Base-by-base conservation (phyloP, 1,140 invertebrate species). In the Lethrus apterus region DNA sequence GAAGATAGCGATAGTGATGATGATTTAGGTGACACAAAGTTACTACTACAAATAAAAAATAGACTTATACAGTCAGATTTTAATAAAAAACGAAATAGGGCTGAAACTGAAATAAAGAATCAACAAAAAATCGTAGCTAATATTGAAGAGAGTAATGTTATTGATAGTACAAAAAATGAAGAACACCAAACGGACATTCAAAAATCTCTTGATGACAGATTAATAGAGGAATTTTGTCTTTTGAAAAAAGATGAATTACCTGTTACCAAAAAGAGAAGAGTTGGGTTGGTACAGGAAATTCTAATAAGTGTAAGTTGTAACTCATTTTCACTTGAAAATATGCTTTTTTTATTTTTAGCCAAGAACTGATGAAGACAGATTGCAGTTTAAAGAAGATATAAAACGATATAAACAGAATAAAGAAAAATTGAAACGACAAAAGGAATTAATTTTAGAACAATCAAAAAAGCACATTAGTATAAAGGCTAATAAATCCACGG, bases 361-460 rank as follows among this genome's bases (percentile, higher is more conserved):
- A 0, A 70, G 84, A n/a, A 73, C 80, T 3, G 84, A 87, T 58
- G 83, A 86, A 59, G 84, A 86, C 63, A 79, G 79, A 33, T 44
- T 79, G 13, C 80, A 83, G 48, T 80, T 79, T 31, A 78, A 79
- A 61, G 71, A 79, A 45, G 77, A 80, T 50, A 63, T 77, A 19
- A 76, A 76, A 50, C 68, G 75, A 11, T 84, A 86, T 60, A 83
- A 83, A 57, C 80, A 84, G 51, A 84, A 81, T n/a, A 88, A 86
- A 59, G 83, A 86, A 56, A 86, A 84, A 60, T 63, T 86, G 29
- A 73, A 81, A 2, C 70, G 78, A 1, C 74, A 84, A 20, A 84
- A 84, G 38, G 81, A 85, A 59, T 63, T 60, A 17, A 52, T 69
- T 35, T 44, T 68, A 41, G 54, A 63, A 15, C 61, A 63, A 14